Percentiles rank a stretch among this genome's conserved stretches.
Evolutionary conservation across 2,888 invertebrate species (phyloP).

Genomic region (Cataglyphis livida): DNA sequence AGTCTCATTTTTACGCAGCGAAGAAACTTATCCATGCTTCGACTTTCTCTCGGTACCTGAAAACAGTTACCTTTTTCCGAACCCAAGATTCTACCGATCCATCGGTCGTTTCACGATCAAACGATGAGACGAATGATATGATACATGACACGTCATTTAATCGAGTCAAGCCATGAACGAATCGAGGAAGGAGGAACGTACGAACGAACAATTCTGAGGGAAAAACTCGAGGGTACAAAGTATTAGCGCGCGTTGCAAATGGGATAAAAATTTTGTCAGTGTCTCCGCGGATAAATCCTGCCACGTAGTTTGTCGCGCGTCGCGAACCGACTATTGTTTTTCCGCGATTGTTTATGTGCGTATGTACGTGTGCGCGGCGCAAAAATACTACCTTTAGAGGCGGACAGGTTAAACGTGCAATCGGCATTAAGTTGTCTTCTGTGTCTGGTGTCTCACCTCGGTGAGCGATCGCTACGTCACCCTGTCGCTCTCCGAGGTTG

Average conservation of each 20-base stretch:
- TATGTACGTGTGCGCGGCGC: neutral
- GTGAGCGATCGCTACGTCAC: conserved; percentile 61
- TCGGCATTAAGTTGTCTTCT: neutral
- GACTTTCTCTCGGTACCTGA: neutral
- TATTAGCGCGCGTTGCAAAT: neutral
- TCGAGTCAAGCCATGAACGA: neutral
- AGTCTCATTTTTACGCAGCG: neutral
- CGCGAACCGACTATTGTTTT: neutral
- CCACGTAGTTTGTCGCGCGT: neutral
- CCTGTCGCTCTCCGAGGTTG: conserved; percentile 79
- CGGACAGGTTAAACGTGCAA: conserved; percentile 1
- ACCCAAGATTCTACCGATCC: conserved; percentile 23
- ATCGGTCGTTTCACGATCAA: conserved; percentile 6
- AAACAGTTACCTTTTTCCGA: conserved; percentile 1
- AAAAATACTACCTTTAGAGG: conserved; percentile 21
- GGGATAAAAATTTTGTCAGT: neutral
- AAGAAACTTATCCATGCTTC: conserved; percentile 22
- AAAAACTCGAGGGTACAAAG: neutral
- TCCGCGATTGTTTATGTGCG: neutral
- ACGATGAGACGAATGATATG: conserved; percentile 10
- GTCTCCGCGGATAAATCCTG: conserved; percentile 1
- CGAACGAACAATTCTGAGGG: conserved; percentile 9
- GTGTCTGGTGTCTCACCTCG: conserved; percentile 22
- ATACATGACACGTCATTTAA: neutral
- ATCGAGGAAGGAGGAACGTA: neutral